These are phyloP conservation scores for Pitta sordida DNA, from an alignment of 2,113 vertebrate species.

Conservation along the genomic window DNA sequence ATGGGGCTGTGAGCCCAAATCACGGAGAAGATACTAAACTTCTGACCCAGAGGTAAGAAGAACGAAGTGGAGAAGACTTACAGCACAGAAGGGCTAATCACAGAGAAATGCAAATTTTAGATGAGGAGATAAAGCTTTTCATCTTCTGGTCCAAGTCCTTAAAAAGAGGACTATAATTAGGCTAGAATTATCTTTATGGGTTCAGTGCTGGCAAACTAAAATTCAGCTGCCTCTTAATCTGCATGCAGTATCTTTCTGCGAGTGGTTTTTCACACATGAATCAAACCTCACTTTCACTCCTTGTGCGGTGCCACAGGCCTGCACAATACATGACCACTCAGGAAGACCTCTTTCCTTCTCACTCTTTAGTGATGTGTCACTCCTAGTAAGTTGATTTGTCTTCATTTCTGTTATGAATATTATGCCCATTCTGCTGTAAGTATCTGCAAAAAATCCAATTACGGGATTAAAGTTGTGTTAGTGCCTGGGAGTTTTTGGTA, in stretches of 20 bases:
- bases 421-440: neutral
- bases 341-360: neutral
- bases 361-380: neutral
- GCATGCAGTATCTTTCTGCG: neutral
- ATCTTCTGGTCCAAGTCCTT: neutral
- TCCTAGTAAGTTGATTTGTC: neutral
- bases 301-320: neutral
- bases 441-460: neutral
- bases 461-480: neutral
- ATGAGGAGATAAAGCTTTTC: neutral
- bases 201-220: neutral
- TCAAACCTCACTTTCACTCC: neutral
- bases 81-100: neutral
- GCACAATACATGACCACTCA: neutral
- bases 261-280: neutral
- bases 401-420: neutral
- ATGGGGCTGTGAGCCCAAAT: conserved; percentile 25
- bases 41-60: neutral
- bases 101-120: neutral
- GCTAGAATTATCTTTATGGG: neutral
- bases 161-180: neutral
- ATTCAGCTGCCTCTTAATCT: neutral
- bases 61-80: neutral
- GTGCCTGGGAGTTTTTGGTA: neutral
- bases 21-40: neutral